phyloP scores from a whole-genome alignment of 2,797 vertebrate genomes.

The Ceryle rudis region DNA sequence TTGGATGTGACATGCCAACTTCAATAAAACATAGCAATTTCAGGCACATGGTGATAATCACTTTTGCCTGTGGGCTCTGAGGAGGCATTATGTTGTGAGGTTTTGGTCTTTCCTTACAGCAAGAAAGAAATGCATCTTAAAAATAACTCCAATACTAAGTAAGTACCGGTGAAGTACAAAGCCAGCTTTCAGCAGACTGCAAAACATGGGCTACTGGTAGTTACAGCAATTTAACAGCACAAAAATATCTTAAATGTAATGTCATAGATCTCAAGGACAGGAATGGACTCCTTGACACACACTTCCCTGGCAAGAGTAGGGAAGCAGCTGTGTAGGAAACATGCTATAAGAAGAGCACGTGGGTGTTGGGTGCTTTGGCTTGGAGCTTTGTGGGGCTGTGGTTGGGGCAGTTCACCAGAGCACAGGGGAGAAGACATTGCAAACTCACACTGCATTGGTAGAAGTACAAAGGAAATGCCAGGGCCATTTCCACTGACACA shows the following conservation, averaged over 20 bases:
- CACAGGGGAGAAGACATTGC: fast-evolving
- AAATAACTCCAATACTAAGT: background rate
- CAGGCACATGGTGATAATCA: background rate
- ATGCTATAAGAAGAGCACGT: background rate
- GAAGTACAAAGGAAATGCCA: background rate
- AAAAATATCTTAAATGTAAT: background rate
- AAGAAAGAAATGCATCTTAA: background rate
- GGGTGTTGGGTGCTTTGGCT: background rate
- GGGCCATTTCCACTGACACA: background rate
- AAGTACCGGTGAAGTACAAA: background rate
- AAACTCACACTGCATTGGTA: background rate
- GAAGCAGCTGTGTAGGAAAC: background rate
- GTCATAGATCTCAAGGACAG: background rate
- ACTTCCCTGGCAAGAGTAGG: background rate
- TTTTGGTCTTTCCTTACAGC: constrained; percentile 38
- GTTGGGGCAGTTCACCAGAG: background rate
- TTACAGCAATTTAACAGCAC: background rate
- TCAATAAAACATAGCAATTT: constrained; percentile 16
- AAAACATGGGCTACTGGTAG: background rate
- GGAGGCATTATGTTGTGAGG: background rate
- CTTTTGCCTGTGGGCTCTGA: constrained; percentile 15
- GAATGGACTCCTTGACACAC: background rate
- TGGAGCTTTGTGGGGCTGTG: background rate
- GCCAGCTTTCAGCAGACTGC: background rate
- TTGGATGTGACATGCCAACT: background rate